A percentile compares a stretch with the other conserved stretches of the same genome.
Evolutionary conservation across 2,113 vertebrate genomes (phyloP).

Genomic region (Carassius carassius): DNA sequence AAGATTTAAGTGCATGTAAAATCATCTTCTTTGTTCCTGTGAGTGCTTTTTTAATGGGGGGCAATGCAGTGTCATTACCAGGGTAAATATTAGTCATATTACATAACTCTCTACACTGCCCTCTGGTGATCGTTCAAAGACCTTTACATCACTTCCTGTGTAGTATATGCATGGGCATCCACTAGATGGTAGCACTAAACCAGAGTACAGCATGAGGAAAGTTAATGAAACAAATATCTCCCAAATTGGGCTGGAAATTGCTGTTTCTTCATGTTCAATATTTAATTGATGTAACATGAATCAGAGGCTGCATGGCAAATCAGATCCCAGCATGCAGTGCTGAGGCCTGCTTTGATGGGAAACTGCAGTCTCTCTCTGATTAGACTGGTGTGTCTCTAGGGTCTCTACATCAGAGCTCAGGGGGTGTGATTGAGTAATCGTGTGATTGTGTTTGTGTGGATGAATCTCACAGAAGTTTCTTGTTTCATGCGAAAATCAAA

Average conservation of each 20-base stretch:
- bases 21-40: not conserved
- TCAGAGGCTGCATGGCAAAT: constrained; percentile 62
- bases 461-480: constrained; percentile 10
- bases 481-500: not conserved
- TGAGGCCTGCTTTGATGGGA: constrained; percentile 46
- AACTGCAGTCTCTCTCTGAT: constrained; percentile 48
- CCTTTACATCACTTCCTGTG: not conserved
- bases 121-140: constrained; percentile 21
- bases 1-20: constrained; percentile 19
- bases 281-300: constrained; percentile 60
- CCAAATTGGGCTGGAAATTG: constrained; percentile 53
- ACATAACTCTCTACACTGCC: not conserved
- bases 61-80: constrained; percentile 24
- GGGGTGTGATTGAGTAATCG: not conserved
- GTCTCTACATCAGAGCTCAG: constrained; percentile 19
- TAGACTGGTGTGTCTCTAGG: constrained; percentile 29
- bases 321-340: constrained; percentile 63
- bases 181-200: constrained; percentile 69
- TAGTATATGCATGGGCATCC: constrained; percentile 31
- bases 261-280: constrained; percentile 71
- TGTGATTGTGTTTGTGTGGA: constrained; percentile 7
- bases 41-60: constrained; percentile 17
- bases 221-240: constrained; percentile 54
- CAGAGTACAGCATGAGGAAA: not conserved
- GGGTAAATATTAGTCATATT: constrained; percentile 9